Base-by-base conservation (phyloP, 2,797 vertebrate species). In the Alfaro cultratus region DNA sequence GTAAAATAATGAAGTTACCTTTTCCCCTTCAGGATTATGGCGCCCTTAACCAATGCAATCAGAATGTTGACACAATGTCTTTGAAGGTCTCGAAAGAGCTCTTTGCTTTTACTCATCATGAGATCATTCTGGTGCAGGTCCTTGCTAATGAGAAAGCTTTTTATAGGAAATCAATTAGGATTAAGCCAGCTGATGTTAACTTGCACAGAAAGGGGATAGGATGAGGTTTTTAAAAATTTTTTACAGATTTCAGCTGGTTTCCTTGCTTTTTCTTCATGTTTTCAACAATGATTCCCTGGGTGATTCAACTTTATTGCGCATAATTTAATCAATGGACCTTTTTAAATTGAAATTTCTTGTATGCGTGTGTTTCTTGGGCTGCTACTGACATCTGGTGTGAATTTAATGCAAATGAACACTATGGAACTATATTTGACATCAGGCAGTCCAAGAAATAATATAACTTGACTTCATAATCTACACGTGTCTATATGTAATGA, bases 381-480 rank as follows among this genome's bases (percentile, higher is more conserved):
- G 68, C 68, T 71, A 29, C n/a, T 45, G 68, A 45, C 41, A 46
- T 45, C 41, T 29, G 43, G 41, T 29, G 26, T 46, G 43, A 71
- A 71, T 46, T 29, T 18, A 29, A 29, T 71, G n/a, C 26, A 49
- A 13, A 47, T 31, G 8, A 13, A 16, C 16, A 1, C 36, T 11
- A 31, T 43, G 43, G 43, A 46, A 29, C 43, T 29, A 8, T 18
- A 46, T 29, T 53, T 55, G 5, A 26, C 23, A 10, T 55, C 13
- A 55, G 46, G 4, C 11, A 75, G 57, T n/a, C 39, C 13, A 26
- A 55, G 62, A 80, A 82, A 53, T 39, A 36, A 49, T 29, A 36
- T 4, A 31, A 13, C 57, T 45, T 2, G 39, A 18, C 12, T 78
- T 80, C 77, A 45, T 79, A 47, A 76, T 49, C 55, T 71, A 55